Percentiles rank a stretch among this genome's conserved stretches.
These are phyloP conservation scores for Falco naumanni DNA, from an alignment of 2,797 vertebrate genomes.

Conservation along the genomic window DNA sequence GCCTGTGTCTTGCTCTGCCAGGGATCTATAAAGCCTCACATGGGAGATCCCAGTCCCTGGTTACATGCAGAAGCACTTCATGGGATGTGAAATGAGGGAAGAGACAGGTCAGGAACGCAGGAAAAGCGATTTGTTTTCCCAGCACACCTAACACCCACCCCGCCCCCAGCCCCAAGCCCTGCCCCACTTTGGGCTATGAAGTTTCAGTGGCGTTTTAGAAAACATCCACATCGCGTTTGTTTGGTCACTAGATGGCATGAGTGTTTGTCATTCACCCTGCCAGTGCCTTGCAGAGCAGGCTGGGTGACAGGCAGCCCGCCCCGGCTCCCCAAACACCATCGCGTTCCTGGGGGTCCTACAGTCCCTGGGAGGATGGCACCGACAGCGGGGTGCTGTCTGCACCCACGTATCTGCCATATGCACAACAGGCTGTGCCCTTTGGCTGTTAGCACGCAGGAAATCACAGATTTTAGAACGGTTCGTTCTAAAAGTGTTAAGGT, in stretches of 20 bases:
- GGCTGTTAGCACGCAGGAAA: background rate
- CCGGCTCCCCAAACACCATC: accelerated
- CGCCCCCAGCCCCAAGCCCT: background rate
- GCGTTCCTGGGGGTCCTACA: background rate
- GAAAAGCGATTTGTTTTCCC: background rate
- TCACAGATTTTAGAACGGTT: background rate
- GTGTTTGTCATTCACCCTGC: background rate
- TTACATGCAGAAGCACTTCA: background rate
- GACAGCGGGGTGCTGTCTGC: background rate
- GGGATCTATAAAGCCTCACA: background rate
- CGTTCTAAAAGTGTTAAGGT: background rate
- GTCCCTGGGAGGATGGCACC: background rate
- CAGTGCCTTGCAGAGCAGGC: background rate
- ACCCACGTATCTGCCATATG: accelerated
- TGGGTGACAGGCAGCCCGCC: background rate
- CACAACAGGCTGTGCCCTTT: background rate
- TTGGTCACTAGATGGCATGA: conserved; percentile 56
- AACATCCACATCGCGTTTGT: accelerated
- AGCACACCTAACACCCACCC: background rate
- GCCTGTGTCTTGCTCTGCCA: accelerated
- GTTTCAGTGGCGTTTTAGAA: background rate
- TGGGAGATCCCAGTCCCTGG: background rate
- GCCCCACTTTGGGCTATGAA: background rate
- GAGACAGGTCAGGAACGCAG: background rate
- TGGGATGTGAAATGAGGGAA: background rate